Conservation (phyloP, 2,113 vertebrate genomes). For the Calyptommatus sinebrachiatus region DNA sequence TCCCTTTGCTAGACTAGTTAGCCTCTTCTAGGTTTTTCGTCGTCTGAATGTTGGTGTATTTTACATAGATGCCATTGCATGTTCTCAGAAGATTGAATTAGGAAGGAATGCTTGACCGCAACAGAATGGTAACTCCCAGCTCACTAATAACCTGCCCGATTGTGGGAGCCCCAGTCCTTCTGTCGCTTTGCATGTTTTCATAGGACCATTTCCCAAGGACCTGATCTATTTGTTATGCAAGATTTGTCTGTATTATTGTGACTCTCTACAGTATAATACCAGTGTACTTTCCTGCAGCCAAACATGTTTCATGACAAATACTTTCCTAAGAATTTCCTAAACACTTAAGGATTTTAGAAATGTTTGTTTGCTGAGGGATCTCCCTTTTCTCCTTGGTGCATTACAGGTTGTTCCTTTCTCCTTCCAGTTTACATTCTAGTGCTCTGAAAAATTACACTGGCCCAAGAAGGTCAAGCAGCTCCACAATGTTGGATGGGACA, state of each 20-base stretch:
- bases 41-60: no score
- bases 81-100: no score
- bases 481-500: conserved; percentile 84
- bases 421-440: conserved; percentile 86
- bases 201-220: neutral
- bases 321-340: neutral
- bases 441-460: conserved; percentile 83
- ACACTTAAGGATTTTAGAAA: neutral
- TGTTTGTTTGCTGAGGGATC: neutral
- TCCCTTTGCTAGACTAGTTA: no score
- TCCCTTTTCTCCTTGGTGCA: neutral
- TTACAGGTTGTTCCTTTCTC: neutral
- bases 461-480: conserved; percentile 88
- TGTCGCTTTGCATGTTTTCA: no score
- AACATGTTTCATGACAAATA: conserved; percentile 6
- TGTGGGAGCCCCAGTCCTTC: no score
- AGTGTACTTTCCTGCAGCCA: neutral
- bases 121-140: no score
- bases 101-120: no score
- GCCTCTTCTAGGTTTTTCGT: no score
- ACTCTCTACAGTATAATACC: neutral
- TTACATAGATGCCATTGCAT: no score
- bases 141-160: no score
- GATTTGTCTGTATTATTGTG: neutral
- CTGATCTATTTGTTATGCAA: no score